A percentile compares a stretch with the other conserved stretches of the same genome.
These are phyloP conservation scores for Zingel zingel DNA, from an alignment of 2,113 vertebrate species.

Conservation along the genomic window DNA sequence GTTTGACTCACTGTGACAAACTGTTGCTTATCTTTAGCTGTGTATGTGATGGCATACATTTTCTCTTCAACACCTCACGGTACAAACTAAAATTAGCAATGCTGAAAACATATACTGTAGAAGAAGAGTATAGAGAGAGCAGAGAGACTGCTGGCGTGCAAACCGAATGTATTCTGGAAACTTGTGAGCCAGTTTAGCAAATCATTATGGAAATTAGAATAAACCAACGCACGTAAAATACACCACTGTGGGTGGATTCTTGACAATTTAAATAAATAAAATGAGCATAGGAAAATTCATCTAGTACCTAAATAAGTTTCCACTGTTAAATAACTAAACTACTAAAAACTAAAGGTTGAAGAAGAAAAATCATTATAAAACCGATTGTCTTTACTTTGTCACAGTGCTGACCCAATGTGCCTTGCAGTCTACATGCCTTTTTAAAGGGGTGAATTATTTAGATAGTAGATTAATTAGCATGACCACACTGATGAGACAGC, in stretches of 20 bases:
- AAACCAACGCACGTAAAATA: neutral
- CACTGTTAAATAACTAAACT: neutral
- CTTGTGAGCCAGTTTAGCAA: neutral
- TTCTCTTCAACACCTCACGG: neutral
- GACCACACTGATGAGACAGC: neutral
- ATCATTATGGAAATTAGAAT: neutral
- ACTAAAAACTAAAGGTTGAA: neutral
- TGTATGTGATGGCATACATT: conserved; percentile 7
- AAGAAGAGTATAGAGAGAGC: neutral
- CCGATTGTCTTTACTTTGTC: neutral
- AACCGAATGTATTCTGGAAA: conserved; percentile 1
- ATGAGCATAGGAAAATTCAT: neutral
- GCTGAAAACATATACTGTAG: neutral
- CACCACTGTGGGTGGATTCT: neutral
- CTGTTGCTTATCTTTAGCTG: conserved; percentile 23
- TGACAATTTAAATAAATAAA: neutral
- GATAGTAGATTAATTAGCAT: neutral
- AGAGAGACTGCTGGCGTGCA: neutral
- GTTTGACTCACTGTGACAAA: conserved; percentile 41
- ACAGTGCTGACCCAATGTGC: neutral
- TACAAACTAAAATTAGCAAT: conserved; percentile 27
- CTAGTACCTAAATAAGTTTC: neutral
- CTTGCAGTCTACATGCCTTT: neutral
- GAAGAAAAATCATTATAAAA: neutral
- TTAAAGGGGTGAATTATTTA: neutral